Percentiles rank a stretch among this genome's conserved stretches.
Evolutionary conservation across 2,797 vertebrate species (phyloP).

Genomic region (Picus viridis): DNA sequence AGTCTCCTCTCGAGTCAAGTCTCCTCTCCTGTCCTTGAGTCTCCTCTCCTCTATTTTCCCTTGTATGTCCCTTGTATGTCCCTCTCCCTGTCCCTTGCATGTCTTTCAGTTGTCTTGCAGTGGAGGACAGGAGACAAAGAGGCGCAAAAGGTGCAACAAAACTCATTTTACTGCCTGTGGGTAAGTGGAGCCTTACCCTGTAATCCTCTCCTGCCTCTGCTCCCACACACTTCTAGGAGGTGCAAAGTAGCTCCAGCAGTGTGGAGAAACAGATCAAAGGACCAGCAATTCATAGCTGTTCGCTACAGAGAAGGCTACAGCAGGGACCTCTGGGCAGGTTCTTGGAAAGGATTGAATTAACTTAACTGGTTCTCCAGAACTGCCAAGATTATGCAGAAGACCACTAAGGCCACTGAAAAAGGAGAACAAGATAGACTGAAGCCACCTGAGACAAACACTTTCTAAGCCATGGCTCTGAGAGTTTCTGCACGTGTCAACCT

Average conservation of each 20-base stretch:
- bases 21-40: too few relatives aligned
- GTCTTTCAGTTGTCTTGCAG: neutral
- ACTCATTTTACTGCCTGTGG: neutral
- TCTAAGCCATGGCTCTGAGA: neutral
- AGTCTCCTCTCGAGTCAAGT: too few relatives aligned
- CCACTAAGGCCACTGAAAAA: neutral
- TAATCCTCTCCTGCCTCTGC: neutral
- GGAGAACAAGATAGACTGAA: neutral
- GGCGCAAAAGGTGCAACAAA: neutral
- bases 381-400: neutral
- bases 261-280: neutral
- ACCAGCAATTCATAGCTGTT: constrained; percentile 1
- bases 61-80: too few relatives aligned
- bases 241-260: neutral
- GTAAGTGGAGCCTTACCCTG: neutral
- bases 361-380: neutral
- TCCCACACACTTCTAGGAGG: neutral
- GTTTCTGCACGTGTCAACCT: neutral
- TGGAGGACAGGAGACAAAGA: accelerated
- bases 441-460: neutral
- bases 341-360: neutral
- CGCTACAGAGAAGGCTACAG: neutral
- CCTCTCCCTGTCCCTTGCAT: accelerated
- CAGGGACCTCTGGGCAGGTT: neutral
- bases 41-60: too few relatives aligned